phyloP scores from a whole-genome alignment of 2,888 invertebrate genomes.

The Chaetogeoica ovagalla region DNA sequence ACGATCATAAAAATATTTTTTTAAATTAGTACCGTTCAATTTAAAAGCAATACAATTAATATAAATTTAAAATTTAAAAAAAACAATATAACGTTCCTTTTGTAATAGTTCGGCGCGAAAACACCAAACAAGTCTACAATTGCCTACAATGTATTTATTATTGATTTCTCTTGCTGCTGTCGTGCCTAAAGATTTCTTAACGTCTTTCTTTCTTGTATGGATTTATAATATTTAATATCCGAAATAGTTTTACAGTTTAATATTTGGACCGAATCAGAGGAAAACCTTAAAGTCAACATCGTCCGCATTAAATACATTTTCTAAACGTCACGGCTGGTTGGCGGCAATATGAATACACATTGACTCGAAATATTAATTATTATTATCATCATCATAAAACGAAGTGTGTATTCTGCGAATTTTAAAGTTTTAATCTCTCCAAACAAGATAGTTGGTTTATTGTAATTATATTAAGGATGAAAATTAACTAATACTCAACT shows the following conservation, averaged over 20 bases:
- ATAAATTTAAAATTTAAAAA: too few relatives aligned
- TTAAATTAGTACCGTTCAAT: too few relatives aligned
- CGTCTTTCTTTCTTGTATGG: too few relatives aligned
- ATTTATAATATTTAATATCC: background rate
- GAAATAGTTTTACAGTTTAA: background rate
- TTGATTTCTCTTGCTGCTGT: too few relatives aligned
- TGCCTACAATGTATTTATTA: too few relatives aligned
- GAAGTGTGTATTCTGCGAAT: slow-evolving; percentile 7
- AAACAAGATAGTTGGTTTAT: slow-evolving; percentile 24
- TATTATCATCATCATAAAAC: slow-evolving; percentile 12
- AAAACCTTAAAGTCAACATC: background rate
- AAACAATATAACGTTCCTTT: too few relatives aligned
- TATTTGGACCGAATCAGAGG: background rate
- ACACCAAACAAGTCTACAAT: too few relatives aligned
- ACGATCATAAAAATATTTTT: too few relatives aligned
- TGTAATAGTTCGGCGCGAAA: too few relatives aligned
- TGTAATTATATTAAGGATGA: slow-evolving; percentile 28
- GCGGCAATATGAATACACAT: background rate
- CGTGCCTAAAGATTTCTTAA: too few relatives aligned
- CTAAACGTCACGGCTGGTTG: background rate
- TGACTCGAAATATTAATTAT: slow-evolving; percentile 24
- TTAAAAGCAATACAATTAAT: too few relatives aligned
- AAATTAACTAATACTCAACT: slow-evolving; percentile 35
- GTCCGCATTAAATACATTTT: background rate
- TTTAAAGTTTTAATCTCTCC: slow-evolving; percentile 28